Base-by-base conservation (phyloP, 2,888 invertebrate genomes). In the Agrochola circellaris region DNA sequence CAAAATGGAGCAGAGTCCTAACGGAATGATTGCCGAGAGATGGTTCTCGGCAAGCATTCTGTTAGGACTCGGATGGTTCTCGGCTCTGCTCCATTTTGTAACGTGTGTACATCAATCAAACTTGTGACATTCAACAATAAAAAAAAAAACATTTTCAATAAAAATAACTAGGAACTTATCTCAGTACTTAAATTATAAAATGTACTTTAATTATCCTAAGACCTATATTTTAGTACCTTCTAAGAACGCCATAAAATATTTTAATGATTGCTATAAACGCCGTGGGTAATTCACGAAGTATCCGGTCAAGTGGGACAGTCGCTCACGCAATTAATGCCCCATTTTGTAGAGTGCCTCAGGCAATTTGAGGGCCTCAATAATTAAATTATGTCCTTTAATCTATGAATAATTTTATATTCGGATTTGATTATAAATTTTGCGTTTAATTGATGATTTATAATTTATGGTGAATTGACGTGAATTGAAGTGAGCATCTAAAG, bases 271-370 rank as follows among this genome's bases (percentile, higher is more conserved):
- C 69, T 73, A 72, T 81, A 82, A 77, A 73, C 75, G 75, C 64
- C 56, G 70, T 72, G 69, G 67, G 75, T 76, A 60, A 73, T 81
- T 82, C 61, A 68, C 65, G 74, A 82, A 86, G 84, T 85, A 77
- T 79, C 79, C 81, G 81, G 88, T 85, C 81, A 87, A 90, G 83
- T 85, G 79, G 73, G 72, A 77, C 73, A 79, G 75, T 84, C 70
- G 77, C 77, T 84, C 77, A 70, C 79, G 78, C 87, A 89, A 89
- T 89, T 88, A 88, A 88, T 87, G 77, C 72, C 78, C 82, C 86
- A 90, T 89, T 86, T 84, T 82, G 80, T 83, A 73, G 81, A 89
- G 89, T 87, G 85, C 87, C 87, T 75, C 81, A 76, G 83, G 86
- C 85, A 86, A 88, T 90, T 89, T 78, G 67, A 67, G 84, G 80